Evolutionary conservation across 2,888 invertebrate species (phyloP).

Genomic region (Merodon equestris): DNA sequence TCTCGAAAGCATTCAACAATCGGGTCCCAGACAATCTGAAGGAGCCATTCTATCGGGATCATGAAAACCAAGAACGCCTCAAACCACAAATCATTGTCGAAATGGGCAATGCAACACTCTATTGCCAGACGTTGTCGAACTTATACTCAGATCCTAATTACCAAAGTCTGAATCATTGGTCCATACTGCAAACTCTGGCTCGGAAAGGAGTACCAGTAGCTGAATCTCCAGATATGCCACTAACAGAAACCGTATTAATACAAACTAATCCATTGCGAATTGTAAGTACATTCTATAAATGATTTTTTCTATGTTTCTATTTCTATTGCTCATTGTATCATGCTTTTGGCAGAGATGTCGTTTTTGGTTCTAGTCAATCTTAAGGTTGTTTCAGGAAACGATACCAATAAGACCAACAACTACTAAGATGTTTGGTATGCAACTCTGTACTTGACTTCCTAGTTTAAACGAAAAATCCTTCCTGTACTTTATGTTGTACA

Average conservation of each 20-base stretch:
- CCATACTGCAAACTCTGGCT: constrained; percentile 94
- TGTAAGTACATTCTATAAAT: constrained; percentile 81
- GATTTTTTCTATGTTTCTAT: too few species aligned
- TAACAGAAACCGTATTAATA: constrained; percentile 97
- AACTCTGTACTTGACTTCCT: too few species aligned
- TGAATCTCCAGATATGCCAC: constrained; percentile 90
- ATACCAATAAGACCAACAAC: too few species aligned
- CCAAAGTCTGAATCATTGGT: constrained; percentile 96
- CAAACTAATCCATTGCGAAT: constrained; percentile 96
- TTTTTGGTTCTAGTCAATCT: too few species aligned
- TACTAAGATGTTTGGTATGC: too few species aligned
- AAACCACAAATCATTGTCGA: constrained; percentile 94
- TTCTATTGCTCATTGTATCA: too few species aligned
- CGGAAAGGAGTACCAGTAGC: constrained; percentile 93
- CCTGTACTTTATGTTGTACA: too few species aligned
- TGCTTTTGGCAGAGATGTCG: too few species aligned
- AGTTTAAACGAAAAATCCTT: too few species aligned
- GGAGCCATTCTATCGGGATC: constrained; percentile 96
- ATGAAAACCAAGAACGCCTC: constrained; percentile 95
- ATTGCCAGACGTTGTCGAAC: constrained; percentile 95
- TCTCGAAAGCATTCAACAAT: constrained; percentile 97
- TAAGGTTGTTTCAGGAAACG: too few species aligned
- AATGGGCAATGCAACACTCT: constrained; percentile 95
- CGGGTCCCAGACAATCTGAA: constrained; percentile 93
- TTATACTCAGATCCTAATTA: constrained; percentile 98